Conservation (phyloP, 2,113 vertebrate genomes). For the Ptilonorhynchus violaceus region DNA sequence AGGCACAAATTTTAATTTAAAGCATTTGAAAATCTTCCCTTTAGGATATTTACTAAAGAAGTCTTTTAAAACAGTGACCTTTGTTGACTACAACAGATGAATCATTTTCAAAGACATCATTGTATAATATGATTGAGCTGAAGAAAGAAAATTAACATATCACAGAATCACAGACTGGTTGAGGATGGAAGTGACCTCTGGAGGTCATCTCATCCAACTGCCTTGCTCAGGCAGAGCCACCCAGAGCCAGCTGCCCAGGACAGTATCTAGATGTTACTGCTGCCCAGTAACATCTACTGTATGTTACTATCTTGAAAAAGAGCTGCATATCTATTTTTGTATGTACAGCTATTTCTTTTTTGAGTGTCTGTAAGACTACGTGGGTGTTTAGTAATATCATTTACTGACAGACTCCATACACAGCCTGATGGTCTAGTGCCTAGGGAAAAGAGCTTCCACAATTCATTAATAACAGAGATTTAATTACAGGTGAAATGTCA, state of each 20-base stretch:
- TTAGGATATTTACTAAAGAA: not conserved
- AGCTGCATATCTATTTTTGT: not conserved
- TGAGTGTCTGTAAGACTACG: not conserved
- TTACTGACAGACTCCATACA: not conserved
- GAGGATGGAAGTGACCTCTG: not conserved
- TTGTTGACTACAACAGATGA: not conserved
- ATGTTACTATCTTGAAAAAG: not conserved
- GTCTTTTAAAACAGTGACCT: not conserved
- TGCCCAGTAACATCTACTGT: too few relatives aligned
- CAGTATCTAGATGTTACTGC: not conserved
- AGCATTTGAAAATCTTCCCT: not conserved
- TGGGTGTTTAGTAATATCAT: not conserved
- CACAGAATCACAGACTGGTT: not conserved
- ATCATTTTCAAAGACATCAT: not conserved
- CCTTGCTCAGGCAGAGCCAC: not conserved
- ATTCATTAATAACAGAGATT: not conserved
- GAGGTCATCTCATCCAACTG: not conserved
- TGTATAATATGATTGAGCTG: not conserved
- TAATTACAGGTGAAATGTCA: not conserved
- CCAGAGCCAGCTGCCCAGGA: not conserved
- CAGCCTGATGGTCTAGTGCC: not conserved
- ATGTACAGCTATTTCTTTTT: not conserved
- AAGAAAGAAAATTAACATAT: not conserved
- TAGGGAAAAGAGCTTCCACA: not conserved
- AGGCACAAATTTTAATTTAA: not conserved